Conservation (phyloP, 2,888 invertebrate species). For the Caenorhabditis sp. region DNA sequence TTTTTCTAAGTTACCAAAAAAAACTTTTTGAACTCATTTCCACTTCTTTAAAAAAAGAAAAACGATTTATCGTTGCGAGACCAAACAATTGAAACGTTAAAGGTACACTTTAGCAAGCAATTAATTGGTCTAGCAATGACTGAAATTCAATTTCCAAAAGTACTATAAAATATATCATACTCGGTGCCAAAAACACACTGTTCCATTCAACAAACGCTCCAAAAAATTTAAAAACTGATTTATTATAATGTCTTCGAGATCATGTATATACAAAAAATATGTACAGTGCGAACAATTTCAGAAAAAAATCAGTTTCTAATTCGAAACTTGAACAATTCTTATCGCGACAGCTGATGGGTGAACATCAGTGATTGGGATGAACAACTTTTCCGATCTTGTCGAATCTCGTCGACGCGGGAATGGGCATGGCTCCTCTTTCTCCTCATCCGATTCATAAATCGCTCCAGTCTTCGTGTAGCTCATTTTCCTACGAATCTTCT, state of each 20-base stretch:
- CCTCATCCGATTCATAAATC: slow-evolving; percentile 37
- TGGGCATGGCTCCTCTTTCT: slow-evolving; percentile 14
- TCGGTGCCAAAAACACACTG: no score
- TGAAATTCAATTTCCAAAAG: no score
- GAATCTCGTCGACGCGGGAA: slow-evolving; percentile 32
- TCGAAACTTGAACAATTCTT: slow-evolving; percentile 34
- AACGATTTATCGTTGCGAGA: no score
- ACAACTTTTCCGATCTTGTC: slow-evolving; percentile 32
- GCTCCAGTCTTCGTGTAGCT: slow-evolving; percentile 40
- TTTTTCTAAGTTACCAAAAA: no score
- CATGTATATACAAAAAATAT: not conserved
- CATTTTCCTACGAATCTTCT: slow-evolving; percentile 35
- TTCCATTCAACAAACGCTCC: not conserved
- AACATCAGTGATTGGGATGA: slow-evolving; percentile 36
- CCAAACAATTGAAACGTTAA: no score
- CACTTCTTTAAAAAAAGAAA: no score
- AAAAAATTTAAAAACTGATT: not conserved
- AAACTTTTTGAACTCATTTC: no score
- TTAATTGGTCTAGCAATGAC: no score
- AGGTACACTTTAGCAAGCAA: no score
- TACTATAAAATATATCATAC: no score
- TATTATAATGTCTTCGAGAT: not conserved
- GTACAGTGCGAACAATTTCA: not conserved
- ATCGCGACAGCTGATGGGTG: slow-evolving; percentile 23
- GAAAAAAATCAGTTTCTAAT: not conserved